Percentiles rank a stretch among this genome's conserved stretches.
These are phyloP conservation scores for Ips nitidus DNA, from an alignment of 1,140 invertebrate species.

Conservation along the genomic window DNA sequence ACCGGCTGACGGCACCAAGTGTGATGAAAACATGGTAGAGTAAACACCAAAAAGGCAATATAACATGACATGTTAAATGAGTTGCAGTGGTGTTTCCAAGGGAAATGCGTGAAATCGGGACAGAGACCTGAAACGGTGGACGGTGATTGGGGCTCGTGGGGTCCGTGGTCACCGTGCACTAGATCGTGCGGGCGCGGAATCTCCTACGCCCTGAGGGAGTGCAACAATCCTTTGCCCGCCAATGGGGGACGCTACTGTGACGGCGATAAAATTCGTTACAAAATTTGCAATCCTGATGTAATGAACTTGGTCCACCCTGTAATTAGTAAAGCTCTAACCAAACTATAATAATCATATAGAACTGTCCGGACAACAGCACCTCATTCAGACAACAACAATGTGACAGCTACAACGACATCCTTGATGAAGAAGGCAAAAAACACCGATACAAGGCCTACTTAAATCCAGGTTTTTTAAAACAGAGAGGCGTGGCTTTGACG, in stretches of 20 bases:
- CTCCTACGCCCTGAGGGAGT: slow-evolving; percentile 53
- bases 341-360: slow-evolving; percentile 47
- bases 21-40: slow-evolving; percentile 58
- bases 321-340: neutral
- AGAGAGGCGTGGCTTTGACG: neutral
- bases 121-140: slow-evolving; percentile 62
- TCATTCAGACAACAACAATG: slow-evolving; percentile 53
- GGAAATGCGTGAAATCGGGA: slow-evolving; percentile 63
- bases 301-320: slow-evolving; percentile 10
- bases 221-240: slow-evolving; percentile 59
- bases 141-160: slow-evolving; percentile 67
- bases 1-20: slow-evolving; percentile 68
- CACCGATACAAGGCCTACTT: slow-evolving; percentile 16
- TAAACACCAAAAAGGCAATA: neutral
- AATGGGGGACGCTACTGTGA: slow-evolving; percentile 65
- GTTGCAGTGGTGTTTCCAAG: slow-evolving; percentile 65
- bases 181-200: slow-evolving; percentile 66
- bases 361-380: slow-evolving; percentile 56
- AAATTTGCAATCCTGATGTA: slow-evolving; percentile 63
- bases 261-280: slow-evolving; percentile 54
- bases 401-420: slow-evolving; percentile 1
- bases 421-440: neutral
- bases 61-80: neutral
- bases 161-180: slow-evolving; percentile 59
- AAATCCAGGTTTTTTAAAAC: slow-evolving; percentile 12